phyloP scores from a whole-genome alignment of 2,797 vertebrate species.

The Protosalanx chinensis region DNA sequence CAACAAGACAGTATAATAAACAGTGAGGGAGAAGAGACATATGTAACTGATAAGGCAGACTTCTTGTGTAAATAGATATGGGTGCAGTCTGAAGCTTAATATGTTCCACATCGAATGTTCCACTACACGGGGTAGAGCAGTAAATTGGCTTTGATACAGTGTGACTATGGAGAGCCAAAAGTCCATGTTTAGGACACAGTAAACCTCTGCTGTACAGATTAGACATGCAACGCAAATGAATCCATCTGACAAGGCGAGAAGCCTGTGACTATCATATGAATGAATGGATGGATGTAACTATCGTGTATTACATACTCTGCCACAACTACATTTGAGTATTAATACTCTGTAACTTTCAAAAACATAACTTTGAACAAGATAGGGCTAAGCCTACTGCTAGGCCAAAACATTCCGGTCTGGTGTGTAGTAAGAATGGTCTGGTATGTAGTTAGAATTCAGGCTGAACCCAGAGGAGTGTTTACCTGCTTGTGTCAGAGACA shows the following conservation, averaged over 20 bases:
- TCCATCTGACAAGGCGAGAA: too few relatives aligned
- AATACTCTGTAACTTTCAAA: too few relatives aligned
- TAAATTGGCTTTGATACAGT: not conserved
- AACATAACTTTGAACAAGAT: not conserved
- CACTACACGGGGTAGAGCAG: too few relatives aligned
- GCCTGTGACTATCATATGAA: too few relatives aligned
- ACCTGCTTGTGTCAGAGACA: not conserved
- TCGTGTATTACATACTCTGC: too few relatives aligned
- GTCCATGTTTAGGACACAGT: too few relatives aligned
- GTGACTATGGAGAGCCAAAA: not conserved
- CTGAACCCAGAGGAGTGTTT: not conserved
- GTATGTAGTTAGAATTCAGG: not conserved
- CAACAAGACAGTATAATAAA: not conserved
- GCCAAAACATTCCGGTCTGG: not conserved
- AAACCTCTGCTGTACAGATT: too few relatives aligned
- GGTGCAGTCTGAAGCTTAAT: not conserved
- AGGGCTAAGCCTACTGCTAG: not conserved
- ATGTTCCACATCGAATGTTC: too few relatives aligned
- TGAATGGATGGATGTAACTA: too few relatives aligned
- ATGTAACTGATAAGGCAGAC: not conserved
- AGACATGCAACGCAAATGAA: too few relatives aligned
- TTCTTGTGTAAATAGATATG: not conserved
- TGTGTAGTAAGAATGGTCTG: not conserved
- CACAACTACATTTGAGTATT: too few relatives aligned
- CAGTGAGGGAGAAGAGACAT: not conserved